Evolutionary conservation across 2,797 vertebrate genomes (phyloP).

Genomic region (Pteronotus mesoamericanus): DNA sequence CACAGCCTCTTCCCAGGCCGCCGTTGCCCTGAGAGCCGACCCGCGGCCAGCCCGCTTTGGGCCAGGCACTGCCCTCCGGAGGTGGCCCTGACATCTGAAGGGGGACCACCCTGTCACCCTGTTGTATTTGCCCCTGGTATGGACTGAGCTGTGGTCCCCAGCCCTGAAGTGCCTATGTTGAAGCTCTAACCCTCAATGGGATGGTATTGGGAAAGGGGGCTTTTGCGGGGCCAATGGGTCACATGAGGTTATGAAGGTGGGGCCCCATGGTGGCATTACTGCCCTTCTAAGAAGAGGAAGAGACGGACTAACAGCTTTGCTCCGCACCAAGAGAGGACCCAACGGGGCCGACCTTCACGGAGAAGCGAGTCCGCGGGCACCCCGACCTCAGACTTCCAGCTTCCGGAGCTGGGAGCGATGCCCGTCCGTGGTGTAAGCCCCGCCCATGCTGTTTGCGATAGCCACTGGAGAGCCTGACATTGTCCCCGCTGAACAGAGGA

Average conservation of each 20-base stretch:
- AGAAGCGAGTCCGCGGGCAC: background rate
- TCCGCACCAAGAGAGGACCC: background rate
- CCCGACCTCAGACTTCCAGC: background rate
- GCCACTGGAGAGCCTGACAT: background rate
- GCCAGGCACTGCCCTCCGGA: background rate
- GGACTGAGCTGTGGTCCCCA: too few relatives aligned
- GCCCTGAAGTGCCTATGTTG: background rate
- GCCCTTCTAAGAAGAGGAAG: background rate
- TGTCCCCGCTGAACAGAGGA: background rate
- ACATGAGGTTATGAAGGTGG: background rate
- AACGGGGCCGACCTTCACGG: fast-evolving
- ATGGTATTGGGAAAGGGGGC: background rate
- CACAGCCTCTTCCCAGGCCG: background rate
- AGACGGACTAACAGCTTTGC: background rate
- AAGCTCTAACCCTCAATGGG: background rate
- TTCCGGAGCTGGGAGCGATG: too few relatives aligned
- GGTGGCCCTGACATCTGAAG: background rate
- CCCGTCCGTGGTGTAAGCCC: background rate
- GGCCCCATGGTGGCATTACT: background rate
- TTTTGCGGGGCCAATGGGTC: background rate
- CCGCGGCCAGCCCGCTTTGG: background rate
- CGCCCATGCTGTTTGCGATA: background rate
- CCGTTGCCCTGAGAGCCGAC: too few relatives aligned
- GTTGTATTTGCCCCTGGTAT: background rate
- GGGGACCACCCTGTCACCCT: background rate